Conservation (phyloP, 2,888 invertebrate genomes). For the Chrysolina haemoptera region DNA sequence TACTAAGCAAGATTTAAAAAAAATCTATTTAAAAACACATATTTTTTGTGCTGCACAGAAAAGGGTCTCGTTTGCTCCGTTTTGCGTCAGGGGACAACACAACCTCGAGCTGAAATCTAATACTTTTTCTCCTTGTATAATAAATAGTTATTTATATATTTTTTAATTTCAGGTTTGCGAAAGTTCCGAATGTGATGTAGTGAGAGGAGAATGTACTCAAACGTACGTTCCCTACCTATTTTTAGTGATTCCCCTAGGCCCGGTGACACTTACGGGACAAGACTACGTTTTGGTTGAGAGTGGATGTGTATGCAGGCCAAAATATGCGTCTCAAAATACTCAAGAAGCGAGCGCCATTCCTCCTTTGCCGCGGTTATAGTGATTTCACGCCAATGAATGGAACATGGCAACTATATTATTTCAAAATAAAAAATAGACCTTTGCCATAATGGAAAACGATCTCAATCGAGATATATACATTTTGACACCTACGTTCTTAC, state of each 20-base stretch:
- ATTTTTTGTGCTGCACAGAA: too few relatives aligned
- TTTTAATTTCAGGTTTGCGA: constrained; percentile 77
- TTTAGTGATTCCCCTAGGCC: constrained; percentile 90
- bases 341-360: constrained; percentile 66
- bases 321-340: constrained; percentile 65
- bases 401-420: constrained; percentile 4
- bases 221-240: constrained; percentile 94
- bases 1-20: too few relatives aligned
- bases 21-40: too few relatives aligned
- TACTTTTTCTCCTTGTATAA: too few relatives aligned
- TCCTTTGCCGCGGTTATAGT: constrained; percentile 66
- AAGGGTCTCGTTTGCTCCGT: too few relatives aligned
- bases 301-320: constrained; percentile 89
- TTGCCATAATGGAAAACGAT: constrained; percentile 17
- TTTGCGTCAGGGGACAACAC: too few relatives aligned
- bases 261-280: constrained; percentile 91
- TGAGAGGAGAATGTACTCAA: constrained; percentile 92
- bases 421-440: constrained; percentile 9
- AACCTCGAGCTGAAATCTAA: too few relatives aligned
- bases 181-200: constrained; percentile 86
- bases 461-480: not conserved
- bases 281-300: constrained; percentile 96
- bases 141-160: not conserved
- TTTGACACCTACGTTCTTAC: not conserved
- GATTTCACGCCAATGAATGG: not conserved